Conservation (phyloP, 2,113 vertebrate genomes). For the Rana temporaria region DNA sequence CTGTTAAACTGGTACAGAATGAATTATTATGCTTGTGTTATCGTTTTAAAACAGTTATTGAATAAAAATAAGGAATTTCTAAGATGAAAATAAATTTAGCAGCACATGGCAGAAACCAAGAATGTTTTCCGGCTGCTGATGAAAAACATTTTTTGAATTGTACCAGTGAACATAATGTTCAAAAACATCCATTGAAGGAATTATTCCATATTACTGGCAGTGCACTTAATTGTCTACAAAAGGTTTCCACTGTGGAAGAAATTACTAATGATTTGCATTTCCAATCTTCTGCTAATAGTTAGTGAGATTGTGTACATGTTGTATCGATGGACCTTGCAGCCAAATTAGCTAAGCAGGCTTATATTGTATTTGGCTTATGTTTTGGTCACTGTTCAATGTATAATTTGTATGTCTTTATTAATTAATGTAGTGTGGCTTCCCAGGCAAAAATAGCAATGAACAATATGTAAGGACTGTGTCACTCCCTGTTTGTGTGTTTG, state of each 20-base stretch:
- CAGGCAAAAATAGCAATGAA: constrained; percentile 2
- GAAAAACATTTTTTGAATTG: constrained; percentile 42
- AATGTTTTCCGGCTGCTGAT: constrained; percentile 22
- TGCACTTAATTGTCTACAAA: constrained; percentile 18
- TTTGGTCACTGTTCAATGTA: constrained; percentile 22
- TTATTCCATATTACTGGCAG: constrained; percentile 34
- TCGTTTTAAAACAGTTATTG: background rate
- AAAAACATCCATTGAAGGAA: constrained; percentile 23
- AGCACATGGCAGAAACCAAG: background rate
- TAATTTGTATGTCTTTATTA: constrained; percentile 21
- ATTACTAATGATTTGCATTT: constrained; percentile 47
- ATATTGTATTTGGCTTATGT: constrained; percentile 25
- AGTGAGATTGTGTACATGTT: constrained; percentile 51
- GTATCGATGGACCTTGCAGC: constrained; percentile 37
- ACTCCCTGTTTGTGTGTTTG: background rate
- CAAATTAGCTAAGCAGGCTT: constrained; percentile 29
- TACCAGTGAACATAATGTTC: constrained; percentile 38
- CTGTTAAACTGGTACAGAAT: too few species aligned
- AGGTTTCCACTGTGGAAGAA: constrained; percentile 49
- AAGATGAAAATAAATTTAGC: background rate
- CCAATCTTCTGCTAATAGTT: constrained; percentile 50
- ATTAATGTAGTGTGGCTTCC: constrained; percentile 26
- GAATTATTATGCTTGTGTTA: too few species aligned
- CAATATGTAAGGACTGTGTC: background rate
- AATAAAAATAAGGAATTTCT: background rate